Percentiles rank a stretch among this genome's conserved stretches.
These are phyloP conservation scores for Varroa destructor DNA, from an alignment of 1,140 invertebrate genomes.

Conservation along the genomic window DNA sequence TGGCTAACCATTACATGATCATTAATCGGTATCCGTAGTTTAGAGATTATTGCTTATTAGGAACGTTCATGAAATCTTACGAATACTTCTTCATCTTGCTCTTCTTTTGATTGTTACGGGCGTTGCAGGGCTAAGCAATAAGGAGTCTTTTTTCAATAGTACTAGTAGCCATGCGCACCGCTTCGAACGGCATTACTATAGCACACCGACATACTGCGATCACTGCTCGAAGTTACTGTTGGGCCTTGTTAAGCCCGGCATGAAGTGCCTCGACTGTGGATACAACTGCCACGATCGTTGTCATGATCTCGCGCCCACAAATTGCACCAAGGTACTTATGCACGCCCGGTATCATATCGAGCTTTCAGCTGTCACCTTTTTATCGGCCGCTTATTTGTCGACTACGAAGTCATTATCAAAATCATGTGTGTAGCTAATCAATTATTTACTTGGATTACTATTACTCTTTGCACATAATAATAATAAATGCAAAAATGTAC, in stretches of 20 bases:
- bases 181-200: slow-evolving; percentile 74
- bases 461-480: too few relatives aligned
- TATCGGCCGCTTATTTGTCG: too few relatives aligned
- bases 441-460: too few relatives aligned
- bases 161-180: slow-evolving; percentile 48
- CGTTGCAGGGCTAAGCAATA: slow-evolving; percentile 34
- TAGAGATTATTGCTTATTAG: too few relatives aligned
- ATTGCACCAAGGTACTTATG: slow-evolving; percentile 66
- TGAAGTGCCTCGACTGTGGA: slow-evolving; percentile 82
- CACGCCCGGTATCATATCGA: neutral
- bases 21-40: too few relatives aligned
- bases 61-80: too few relatives aligned
- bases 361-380: too few relatives aligned
- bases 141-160: slow-evolving; percentile 40
- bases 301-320: slow-evolving; percentile 68
- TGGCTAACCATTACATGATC: too few relatives aligned
- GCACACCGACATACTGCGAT: slow-evolving; percentile 80
- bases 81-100: too few relatives aligned
- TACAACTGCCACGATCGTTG: slow-evolving; percentile 90
- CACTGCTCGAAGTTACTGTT: slow-evolving; percentile 74
- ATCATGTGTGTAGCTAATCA: too few relatives aligned
- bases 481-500: too few relatives aligned
- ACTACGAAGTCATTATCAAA: too few relatives aligned
- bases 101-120: slow-evolving; percentile 60
- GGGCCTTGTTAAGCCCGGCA: slow-evolving; percentile 69